These are phyloP conservation scores for Subacronicta megacephala DNA, from an alignment of 2,888 invertebrate species.

Conservation along the genomic window DNA sequence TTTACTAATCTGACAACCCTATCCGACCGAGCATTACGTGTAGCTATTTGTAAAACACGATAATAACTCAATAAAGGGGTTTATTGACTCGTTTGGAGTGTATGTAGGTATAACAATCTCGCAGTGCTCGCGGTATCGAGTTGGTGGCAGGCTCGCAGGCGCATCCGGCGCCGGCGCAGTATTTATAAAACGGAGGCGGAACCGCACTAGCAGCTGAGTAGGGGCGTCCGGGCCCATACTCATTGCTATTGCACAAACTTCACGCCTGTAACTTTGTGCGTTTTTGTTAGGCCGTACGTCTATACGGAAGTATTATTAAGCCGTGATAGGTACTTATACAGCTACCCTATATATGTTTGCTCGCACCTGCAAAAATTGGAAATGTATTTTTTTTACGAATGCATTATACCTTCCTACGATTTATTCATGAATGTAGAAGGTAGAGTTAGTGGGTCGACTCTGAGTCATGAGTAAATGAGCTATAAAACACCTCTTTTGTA, in stretches of 20 bases:
- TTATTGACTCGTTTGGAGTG: slow-evolving; percentile 67
- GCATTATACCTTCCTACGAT: slow-evolving; percentile 26
- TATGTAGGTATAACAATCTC: slow-evolving; percentile 57
- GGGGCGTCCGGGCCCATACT: slow-evolving; percentile 65
- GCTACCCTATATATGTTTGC: too few species aligned
- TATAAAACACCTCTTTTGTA: slow-evolving; percentile 50
- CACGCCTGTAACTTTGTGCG: slow-evolving; percentile 67
- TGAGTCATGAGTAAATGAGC: slow-evolving; percentile 58
- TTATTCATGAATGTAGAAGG: too few species aligned
- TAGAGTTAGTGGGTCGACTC: slow-evolving; percentile 19
- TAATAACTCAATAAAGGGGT: slow-evolving; percentile 75
- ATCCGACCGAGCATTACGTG: slow-evolving; percentile 54
- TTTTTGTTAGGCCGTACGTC: too few species aligned
- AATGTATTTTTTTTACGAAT: too few species aligned
- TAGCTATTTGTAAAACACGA: slow-evolving; percentile 71
- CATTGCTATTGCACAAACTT: slow-evolving; percentile 55
- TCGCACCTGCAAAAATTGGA: too few species aligned
- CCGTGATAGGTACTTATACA: too few species aligned
- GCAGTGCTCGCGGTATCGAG: slow-evolving; percentile 51
- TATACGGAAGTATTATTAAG: too few species aligned
- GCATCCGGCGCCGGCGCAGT: slow-evolving; percentile 84
- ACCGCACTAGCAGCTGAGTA: slow-evolving; percentile 72
- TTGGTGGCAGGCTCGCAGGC: slow-evolving; percentile 65
- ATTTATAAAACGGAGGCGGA: slow-evolving; percentile 86
- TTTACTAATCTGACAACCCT: slow-evolving; percentile 35